Evolutionary conservation across 2,113 vertebrate species (phyloP).

Genomic region (Uria lomvia): DNA sequence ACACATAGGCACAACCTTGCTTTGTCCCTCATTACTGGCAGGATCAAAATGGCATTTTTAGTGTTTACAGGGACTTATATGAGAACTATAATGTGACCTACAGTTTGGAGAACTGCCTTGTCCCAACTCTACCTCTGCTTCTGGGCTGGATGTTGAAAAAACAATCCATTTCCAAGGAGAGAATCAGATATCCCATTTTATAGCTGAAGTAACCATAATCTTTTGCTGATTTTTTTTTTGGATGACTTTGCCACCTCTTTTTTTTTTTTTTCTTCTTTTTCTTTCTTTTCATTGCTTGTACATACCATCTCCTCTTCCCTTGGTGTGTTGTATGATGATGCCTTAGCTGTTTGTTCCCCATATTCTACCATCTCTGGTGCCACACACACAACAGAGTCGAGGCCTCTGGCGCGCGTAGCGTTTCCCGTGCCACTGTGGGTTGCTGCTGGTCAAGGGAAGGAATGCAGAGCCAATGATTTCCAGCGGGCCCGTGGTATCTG

Average conservation of each 20-base stretch:
- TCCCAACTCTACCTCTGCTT: slow-evolving; percentile 58
- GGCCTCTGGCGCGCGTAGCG: neutral
- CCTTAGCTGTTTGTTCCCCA: neutral
- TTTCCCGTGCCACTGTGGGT: neutral
- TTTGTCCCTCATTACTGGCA: neutral
- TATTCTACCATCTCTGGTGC: neutral
- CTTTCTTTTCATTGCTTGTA: neutral
- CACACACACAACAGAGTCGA: rapidly evolving
- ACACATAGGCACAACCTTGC: neutral
- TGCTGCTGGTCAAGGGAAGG: neutral
- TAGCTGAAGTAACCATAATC: neutral
- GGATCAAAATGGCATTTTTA: slow-evolving; percentile 16
- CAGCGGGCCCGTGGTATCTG: neutral
- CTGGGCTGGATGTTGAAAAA: slow-evolving; percentile 12
- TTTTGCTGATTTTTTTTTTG: neutral
- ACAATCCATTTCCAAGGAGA: slow-evolving; percentile 1
- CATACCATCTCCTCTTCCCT: neutral
- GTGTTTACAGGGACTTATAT: neutral
- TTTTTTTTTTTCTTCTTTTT: neutral
- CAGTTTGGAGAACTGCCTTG: slow-evolving; percentile 25
- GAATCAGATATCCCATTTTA: neutral
- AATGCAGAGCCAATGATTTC: slow-evolving; percentile 7
- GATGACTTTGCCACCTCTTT: neutral
- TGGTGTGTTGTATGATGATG: neutral
- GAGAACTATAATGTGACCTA: neutral